These are phyloP conservation scores for Chaetodon auriga DNA, from an alignment of 2,113 vertebrate species.

Conservation along the genomic window DNA sequence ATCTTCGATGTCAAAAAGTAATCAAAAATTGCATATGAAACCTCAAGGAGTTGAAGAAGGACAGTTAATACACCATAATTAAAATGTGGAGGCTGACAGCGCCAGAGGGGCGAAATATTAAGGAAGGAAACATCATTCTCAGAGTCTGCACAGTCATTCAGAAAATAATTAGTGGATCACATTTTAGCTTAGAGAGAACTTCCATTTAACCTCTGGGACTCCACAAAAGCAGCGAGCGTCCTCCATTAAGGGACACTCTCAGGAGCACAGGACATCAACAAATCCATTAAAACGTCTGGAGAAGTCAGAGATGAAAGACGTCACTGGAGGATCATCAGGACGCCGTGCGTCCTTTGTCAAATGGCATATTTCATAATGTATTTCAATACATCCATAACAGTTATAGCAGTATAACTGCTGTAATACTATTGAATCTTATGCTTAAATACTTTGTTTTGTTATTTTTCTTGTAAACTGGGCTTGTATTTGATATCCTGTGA, in stretches of 20 bases:
- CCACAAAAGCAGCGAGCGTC: slow-evolving; percentile 26
- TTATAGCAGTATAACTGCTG: neutral
- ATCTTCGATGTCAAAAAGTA: slow-evolving; percentile 9
- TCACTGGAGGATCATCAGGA: slow-evolving; percentile 2
- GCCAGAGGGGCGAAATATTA: neutral
- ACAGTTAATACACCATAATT: slow-evolving; percentile 31
- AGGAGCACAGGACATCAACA: slow-evolving; percentile 27
- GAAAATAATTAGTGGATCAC: slow-evolving; percentile 22
- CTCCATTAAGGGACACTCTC: slow-evolving; percentile 13
- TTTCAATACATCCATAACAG: neutral
- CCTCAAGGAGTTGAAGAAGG: slow-evolving; percentile 15
- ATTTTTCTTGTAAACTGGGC: neutral
- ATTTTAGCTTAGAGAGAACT: slow-evolving; percentile 15
- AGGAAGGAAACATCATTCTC: neutral
- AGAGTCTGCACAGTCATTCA: slow-evolving; percentile 4
- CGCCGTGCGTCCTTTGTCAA: neutral
- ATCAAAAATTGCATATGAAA: slow-evolving; percentile 59
- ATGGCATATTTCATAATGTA: neutral
- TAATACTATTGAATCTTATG: neutral
- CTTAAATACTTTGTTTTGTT: neutral
- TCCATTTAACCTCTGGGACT: slow-evolving; percentile 11
- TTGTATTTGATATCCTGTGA: neutral
- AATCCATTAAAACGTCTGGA: slow-evolving; percentile 16
- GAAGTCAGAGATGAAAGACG: slow-evolving; percentile 17
- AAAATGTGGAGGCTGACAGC: slow-evolving; percentile 6